These are phyloP conservation scores for Brachyptera risi DNA, from an alignment of 2,888 invertebrate genomes.

Conservation along the genomic window DNA sequence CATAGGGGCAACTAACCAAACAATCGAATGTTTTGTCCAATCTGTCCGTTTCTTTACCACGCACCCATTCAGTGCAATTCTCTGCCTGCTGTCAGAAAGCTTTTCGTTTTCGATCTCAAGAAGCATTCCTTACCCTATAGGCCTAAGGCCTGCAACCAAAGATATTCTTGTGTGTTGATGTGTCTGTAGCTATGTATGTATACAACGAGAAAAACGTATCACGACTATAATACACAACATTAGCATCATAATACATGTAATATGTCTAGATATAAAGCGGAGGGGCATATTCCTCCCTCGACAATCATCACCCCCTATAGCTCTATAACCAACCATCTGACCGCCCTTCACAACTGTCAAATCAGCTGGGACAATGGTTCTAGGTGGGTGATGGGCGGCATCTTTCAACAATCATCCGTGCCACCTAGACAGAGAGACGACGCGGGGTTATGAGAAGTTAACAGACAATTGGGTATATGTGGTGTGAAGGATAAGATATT, in stretches of 20 bases:
- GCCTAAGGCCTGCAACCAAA: not conserved
- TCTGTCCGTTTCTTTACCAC: conserved; percentile 4
- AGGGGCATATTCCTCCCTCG: not conserved
- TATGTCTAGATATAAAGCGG: conserved; percentile 17
- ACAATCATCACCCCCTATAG: conserved; percentile 6
- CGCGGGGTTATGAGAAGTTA: not conserved
- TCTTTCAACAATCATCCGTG: not conserved
- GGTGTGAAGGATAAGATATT: too few species aligned
- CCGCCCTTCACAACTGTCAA: conserved; percentile 11
- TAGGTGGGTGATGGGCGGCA: not conserved
- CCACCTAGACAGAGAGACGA: not conserved
- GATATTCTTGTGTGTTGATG: conserved; percentile 3
- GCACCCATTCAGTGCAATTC: conserved; percentile 6
- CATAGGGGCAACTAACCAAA: conserved; percentile 2
- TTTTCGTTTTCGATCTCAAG: not conserved
- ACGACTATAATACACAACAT: conserved; percentile 18
- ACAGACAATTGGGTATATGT: too few species aligned
- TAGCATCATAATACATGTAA: conserved; percentile 26
- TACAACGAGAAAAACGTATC: conserved; percentile 18
- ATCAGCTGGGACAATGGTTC: not conserved
- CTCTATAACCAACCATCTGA: not conserved
- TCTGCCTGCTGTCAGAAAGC: conserved; percentile 18
- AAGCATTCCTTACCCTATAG: conserved; percentile 10
- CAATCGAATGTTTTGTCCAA: not conserved
- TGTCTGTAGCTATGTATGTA: conserved; percentile 5